These are phyloP conservation scores for Stichopus chloronotus DNA, from an alignment of 35 echinoderm and acorn worm species.

Conservation along the genomic window DNA sequence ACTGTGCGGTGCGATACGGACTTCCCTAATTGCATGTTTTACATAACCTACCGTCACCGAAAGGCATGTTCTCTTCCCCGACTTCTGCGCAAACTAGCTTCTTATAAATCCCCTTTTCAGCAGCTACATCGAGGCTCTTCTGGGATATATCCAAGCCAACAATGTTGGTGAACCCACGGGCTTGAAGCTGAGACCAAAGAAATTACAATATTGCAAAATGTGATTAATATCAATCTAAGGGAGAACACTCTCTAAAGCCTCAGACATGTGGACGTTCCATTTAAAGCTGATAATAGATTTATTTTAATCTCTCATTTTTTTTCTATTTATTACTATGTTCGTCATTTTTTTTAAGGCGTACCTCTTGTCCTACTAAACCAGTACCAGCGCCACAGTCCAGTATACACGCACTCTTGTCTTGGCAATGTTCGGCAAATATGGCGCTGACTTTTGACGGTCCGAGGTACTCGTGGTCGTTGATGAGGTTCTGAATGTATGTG, in stretches of 20 bases:
- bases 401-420: not conserved
- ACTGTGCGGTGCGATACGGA: no score
- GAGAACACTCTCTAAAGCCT: no score
- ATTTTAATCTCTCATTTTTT: no score
- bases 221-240: no score
- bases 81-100: constrained; percentile 21
- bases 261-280: no score
- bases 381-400: constrained; percentile 21
- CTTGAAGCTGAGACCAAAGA: not conserved
- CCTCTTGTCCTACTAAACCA: constrained; percentile 20
- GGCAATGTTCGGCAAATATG: not conserved
- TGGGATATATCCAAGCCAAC: not conserved
- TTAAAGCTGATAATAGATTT: no score
- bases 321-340: no score
- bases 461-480: not conserved
- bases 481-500: not conserved
- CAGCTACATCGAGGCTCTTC: constrained; percentile 28
- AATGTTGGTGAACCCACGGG: not conserved
- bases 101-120: not conserved
- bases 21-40: no score
- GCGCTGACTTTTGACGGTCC: constrained; percentile 34
- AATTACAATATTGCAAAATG: not conserved
- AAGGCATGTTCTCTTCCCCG: constrained; percentile 6
- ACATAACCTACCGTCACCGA: not conserved
- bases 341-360: not conserved